These are phyloP conservation scores for Chloebia gouldiae DNA, from an alignment of 2,113 vertebrate genomes.

Conservation along the genomic window DNA sequence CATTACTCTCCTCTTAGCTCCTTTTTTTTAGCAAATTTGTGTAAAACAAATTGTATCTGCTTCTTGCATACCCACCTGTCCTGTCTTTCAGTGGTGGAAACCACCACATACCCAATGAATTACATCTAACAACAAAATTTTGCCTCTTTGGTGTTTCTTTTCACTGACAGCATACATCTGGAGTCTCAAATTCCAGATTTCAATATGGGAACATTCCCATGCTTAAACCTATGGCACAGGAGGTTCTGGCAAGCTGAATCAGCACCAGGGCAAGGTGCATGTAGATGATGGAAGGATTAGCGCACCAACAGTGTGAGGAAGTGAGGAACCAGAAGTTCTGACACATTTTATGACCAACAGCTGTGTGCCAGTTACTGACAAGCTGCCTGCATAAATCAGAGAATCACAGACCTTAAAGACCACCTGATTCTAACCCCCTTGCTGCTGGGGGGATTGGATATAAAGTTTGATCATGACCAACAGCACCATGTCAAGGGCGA, in stretches of 20 bases:
- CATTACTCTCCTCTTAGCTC: background rate
- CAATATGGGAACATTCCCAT: fast-evolving
- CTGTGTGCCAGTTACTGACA: background rate
- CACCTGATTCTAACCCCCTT: background rate
- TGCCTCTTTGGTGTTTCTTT: background rate
- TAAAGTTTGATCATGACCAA: background rate
- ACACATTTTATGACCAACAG: background rate
- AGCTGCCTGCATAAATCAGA: fast-evolving
- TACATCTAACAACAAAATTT: background rate
- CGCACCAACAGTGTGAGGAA: background rate
- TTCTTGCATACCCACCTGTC: background rate
- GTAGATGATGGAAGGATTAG: background rate
- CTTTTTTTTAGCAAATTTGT: background rate
- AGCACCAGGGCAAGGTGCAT: fast-evolving
- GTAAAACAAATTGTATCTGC: background rate
- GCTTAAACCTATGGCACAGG: fast-evolving
- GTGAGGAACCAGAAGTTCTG: background rate
- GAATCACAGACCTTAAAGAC: background rate
- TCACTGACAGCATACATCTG: background rate
- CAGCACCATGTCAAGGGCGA: fast-evolving
- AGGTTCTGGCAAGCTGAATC: background rate
- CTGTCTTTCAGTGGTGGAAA: background rate
- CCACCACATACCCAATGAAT: fast-evolving
- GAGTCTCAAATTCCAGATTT: background rate
- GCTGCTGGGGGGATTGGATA: background rate